phyloP scores from a whole-genome alignment of 2,797 vertebrate species.

The Esox masquinongy region DNA sequence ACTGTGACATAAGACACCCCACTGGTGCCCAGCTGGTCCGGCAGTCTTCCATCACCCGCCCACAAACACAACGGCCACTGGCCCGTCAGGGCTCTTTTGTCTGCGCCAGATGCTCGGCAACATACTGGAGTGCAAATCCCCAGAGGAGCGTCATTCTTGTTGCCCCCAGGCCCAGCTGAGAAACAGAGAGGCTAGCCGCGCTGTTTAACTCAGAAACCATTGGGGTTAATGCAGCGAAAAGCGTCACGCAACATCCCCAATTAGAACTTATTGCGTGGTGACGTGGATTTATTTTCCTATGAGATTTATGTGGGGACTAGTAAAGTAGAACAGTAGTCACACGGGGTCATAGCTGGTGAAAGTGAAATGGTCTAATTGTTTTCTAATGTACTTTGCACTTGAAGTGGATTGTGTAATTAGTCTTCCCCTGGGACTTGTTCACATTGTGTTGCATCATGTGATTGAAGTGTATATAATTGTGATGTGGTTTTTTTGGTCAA shows the following conservation, averaged over 20 bases:
- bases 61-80: constrained; percentile 53
- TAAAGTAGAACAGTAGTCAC: not conserved
- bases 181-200: constrained; percentile 19
- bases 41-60: constrained; percentile 43
- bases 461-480: no score
- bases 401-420: not conserved
- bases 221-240: constrained; percentile 3
- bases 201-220: constrained; percentile 22
- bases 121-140: constrained; percentile 45
- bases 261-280: not conserved
- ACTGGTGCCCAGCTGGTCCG: constrained; percentile 72
- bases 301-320: not conserved
- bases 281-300: not conserved
- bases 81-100: constrained; percentile 65
- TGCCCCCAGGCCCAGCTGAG: constrained; percentile 40
- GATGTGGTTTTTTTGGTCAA: no score
- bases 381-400: not conserved
- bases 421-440: no score
- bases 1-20: constrained; percentile 60
- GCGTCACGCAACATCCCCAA: not conserved
- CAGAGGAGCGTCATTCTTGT: constrained; percentile 43
- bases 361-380: not conserved
- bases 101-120: constrained; percentile 71
- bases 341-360: not conserved
- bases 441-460: not conserved